These are phyloP conservation scores for Phalacrocorax aristotelis DNA, from an alignment of 2,113 vertebrate genomes.

Conservation along the genomic window DNA sequence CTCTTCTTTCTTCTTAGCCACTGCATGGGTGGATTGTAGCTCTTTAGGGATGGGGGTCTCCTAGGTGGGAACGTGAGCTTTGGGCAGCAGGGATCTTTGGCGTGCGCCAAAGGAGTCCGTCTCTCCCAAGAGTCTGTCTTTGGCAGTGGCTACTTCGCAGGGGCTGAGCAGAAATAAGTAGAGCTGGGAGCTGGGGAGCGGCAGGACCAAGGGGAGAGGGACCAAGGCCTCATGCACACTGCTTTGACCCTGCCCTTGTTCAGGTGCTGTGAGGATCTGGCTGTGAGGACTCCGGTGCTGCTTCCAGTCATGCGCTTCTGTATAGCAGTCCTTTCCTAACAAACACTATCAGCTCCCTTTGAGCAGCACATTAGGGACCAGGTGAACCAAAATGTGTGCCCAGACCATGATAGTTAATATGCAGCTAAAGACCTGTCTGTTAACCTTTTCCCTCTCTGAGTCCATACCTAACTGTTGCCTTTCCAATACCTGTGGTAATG, in stretches of 20 bases:
- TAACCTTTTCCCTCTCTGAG: background rate
- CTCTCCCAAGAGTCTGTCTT: background rate
- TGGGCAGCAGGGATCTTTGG: background rate
- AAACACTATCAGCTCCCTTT: background rate
- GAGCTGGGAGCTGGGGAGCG: background rate
- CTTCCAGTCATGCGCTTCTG: background rate
- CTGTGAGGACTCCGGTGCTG: background rate
- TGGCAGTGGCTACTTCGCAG: rapidly evolving
- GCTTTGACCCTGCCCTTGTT: background rate
- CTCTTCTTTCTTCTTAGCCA: background rate
- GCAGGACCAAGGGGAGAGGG: background rate
- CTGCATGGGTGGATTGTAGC: background rate
- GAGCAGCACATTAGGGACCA: background rate
- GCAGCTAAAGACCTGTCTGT: background rate
- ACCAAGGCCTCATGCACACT: background rate
- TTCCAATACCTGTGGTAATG: background rate
- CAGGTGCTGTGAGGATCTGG: background rate
- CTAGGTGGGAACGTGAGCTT: background rate
- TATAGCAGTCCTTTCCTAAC: background rate
- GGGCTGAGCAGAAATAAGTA: background rate
- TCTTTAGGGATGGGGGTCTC: background rate
- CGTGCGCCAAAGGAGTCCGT: background rate
- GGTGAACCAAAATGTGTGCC: background rate
- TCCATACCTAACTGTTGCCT: background rate
- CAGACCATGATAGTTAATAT: background rate